Base-by-base conservation (phyloP, 1,140 invertebrate genomes). In the Augochlora pura region DNA sequence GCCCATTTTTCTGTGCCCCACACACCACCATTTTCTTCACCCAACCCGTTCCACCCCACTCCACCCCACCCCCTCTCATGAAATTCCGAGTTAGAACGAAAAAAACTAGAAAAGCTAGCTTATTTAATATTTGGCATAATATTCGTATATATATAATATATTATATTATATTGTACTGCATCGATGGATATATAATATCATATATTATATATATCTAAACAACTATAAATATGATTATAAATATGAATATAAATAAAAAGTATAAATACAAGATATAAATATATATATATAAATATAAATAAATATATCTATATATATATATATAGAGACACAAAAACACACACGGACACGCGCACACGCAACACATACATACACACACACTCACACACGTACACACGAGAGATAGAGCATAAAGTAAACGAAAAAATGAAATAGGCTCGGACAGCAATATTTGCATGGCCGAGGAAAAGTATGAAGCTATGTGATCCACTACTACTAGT, bases 401-500 rank as follows among this genome's bases (percentile, higher is more conserved):
- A 90, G 83, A 90, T 90, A 90, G 87, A 80, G 86, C 86, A 86
- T 88, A 87, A 88, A 85, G 83, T 90, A 88, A 90, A 88, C 88
- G 86, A 75, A 86, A 80, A 81, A 82, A 83, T 69, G 82, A 63
- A 73, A 88, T 85, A 88, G 87, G 68, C 87, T 90, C 85, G 89
- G 88, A 63, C 42, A 46, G 84, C 85, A 87, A 89, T 86, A 81
- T 88, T 90, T 90, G 88, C 87, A 23, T 12, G 62, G 71, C 68
- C 86, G 89, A 88, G 86, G 76, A 87, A 88, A 92, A 91, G 90
- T 92, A 92, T 91, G 86, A 93, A 93, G 92, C 91, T 93, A 93
- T 93, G 92, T 93, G 92, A 93, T 93, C 91, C 90, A 93, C 91
- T 92, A 92, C 89, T 91, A 92, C 88, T 92, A 93, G 91, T 93